Evolutionary conservation across 1,140 invertebrate genomes (phyloP).

Genomic region (Bathynomus jamesi): DNA sequence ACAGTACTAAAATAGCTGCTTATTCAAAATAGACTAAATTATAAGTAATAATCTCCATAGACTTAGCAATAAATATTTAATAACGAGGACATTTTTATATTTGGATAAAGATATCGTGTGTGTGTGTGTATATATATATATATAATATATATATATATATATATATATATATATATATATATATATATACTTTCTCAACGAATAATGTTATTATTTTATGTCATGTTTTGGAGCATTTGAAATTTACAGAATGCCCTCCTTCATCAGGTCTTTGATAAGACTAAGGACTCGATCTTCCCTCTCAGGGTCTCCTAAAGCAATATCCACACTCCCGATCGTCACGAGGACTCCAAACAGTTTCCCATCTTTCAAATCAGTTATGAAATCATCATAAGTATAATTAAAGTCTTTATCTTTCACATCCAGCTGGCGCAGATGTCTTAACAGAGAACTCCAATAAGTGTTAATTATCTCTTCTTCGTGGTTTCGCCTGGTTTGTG

Average conservation of each 20-base stretch:
- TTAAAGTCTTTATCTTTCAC: neutral
- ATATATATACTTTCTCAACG: too few relatives aligned
- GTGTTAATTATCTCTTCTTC: neutral
- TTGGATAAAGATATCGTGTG: too few relatives aligned
- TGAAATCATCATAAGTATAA: neutral
- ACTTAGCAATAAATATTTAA: too few relatives aligned
- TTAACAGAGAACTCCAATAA: constrained; percentile 7
- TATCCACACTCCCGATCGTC: constrained; percentile 14
- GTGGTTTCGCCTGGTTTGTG: constrained; percentile 8
- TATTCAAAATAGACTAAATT: too few relatives aligned
- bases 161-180: too few relatives aligned
- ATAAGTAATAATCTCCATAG: too few relatives aligned
- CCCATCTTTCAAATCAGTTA: neutral
- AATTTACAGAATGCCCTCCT: neutral
- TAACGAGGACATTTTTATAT: too few relatives aligned
- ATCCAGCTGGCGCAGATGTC: neutral
- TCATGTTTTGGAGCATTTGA: too few relatives aligned
- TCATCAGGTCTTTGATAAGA: constrained; percentile 7
- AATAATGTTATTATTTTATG: too few relatives aligned
- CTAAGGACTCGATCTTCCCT: constrained; percentile 13
- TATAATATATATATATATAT: too few relatives aligned
- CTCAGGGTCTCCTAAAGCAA: constrained; percentile 13
- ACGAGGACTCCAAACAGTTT: constrained; percentile 9
- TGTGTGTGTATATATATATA: too few relatives aligned
- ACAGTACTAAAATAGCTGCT: too few relatives aligned